Evolutionary conservation across 2,888 invertebrate genomes (phyloP).

Genomic region (Malthinus seriepunctatus): DNA sequence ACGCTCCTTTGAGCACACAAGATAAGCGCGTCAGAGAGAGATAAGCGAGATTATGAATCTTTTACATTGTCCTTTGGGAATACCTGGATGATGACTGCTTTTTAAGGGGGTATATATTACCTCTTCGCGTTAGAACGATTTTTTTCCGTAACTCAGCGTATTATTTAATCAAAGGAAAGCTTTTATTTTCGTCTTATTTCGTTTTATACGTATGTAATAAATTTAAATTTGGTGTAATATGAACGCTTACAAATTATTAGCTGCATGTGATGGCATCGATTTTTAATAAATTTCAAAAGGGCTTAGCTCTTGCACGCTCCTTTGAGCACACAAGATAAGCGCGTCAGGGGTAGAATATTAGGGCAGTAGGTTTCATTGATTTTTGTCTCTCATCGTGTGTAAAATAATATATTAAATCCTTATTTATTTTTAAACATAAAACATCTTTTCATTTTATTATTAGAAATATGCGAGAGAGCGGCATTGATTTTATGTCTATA

Average conservation of each 20-base stretch:
- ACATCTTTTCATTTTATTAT: not conserved
- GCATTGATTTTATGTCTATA: not conserved
- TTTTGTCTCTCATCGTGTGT: constrained; percentile 16
- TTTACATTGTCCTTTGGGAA: constrained; percentile 49
- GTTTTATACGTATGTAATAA: constrained; percentile 25
- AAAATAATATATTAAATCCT: constrained; percentile 2
- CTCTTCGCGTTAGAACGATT: constrained; percentile 35
- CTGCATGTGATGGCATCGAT: constrained; percentile 25
- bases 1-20: constrained; percentile 19
- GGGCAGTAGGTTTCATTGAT: constrained; percentile 30
- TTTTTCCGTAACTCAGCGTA: constrained; percentile 22
- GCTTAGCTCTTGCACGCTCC: constrained; percentile 15
- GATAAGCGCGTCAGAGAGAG: constrained; percentile 15
- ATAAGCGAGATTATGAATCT: constrained; percentile 54
- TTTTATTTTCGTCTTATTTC: constrained; percentile 21
- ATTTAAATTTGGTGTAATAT: constrained; percentile 27
- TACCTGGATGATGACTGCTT: constrained; percentile 48
- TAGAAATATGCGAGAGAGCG: not conserved
- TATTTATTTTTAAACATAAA: not conserved
- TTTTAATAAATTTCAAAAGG: constrained; percentile 24
- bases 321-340: constrained; percentile 15
- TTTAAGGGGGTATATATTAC: constrained; percentile 42
- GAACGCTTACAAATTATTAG: constrained; percentile 25
- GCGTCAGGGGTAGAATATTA: constrained; percentile 20
- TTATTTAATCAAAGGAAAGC: constrained; percentile 31